A percentile compares a stretch with the other conserved stretches of the same genome.
Evolutionary conservation across 2,113 vertebrate species (phyloP).

Genomic region (Sebastes fasciatus): DNA sequence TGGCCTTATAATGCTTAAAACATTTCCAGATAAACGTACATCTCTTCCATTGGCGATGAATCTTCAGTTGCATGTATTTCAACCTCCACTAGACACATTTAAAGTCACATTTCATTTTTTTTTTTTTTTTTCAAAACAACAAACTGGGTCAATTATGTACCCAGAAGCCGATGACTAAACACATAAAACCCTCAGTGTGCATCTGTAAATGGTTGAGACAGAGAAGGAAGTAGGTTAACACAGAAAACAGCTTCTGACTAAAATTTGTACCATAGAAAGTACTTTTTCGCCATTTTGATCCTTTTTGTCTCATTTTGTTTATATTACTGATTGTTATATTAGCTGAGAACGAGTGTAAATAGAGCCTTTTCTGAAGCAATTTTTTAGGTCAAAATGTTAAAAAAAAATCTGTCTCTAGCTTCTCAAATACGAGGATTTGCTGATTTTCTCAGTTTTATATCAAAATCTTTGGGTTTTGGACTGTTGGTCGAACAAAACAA

Average conservation of each 20-base stretch:
- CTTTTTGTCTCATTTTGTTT: background rate
- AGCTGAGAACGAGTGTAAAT: background rate
- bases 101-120: background rate
- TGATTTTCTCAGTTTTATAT: background rate
- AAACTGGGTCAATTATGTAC: constrained; percentile 40
- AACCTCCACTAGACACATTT: constrained; percentile 16
- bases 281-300: background rate
- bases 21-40: background rate
- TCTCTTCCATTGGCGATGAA: background rate
- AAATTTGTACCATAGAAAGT: background rate
- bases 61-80: constrained; percentile 4
- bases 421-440: background rate
- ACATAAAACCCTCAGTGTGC: constrained; percentile 20
- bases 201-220: constrained; percentile 17
- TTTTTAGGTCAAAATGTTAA: background rate
- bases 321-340: background rate
- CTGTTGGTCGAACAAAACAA: background rate
- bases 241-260: constrained; percentile 7
- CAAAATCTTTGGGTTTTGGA: background rate
- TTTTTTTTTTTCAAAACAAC: too few species aligned
- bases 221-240: constrained; percentile 12
- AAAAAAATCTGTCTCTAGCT: background rate
- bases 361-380: background rate
- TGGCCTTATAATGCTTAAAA: background rate
- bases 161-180: constrained; percentile 26